phyloP scores from a whole-genome alignment of 2,113 vertebrate species.

The Paraplagusia blochii region DNA sequence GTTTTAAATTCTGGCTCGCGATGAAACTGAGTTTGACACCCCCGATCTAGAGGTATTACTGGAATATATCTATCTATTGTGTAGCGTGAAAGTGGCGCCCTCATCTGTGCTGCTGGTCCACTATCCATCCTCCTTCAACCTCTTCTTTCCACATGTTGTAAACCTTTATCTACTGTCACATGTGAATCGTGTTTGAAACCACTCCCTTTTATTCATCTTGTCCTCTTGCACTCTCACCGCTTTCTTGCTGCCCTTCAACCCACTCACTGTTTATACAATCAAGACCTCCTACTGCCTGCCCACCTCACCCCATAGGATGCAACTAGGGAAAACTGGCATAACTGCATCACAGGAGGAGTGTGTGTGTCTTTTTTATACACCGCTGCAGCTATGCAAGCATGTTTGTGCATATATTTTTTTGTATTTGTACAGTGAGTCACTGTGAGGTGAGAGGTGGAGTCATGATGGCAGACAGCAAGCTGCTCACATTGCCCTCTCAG shows the following conservation, averaged over 20 bases:
- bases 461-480: constrained; percentile 13
- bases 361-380: constrained; percentile 14
- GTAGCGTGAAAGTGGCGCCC: no score
- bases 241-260: background rate
- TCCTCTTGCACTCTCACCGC: constrained; percentile 7
- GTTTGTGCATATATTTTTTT: constrained; percentile 8
- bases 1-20: no score
- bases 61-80: no score
- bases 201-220: no score
- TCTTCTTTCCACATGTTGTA: background rate
- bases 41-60: no score
- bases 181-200: constrained; percentile 1
- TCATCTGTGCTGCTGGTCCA: background rate
- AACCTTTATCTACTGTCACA: constrained; percentile 10
- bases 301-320: constrained; percentile 10
- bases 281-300: constrained; percentile 19
- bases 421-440: constrained; percentile 26
- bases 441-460: constrained; percentile 25
- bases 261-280: constrained; percentile 31
- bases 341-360: constrained; percentile 21
- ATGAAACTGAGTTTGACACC: no score
- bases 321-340: constrained; percentile 27
- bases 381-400: constrained; percentile 8
- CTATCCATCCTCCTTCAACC: background rate
- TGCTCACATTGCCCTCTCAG: constrained; percentile 14